Evolutionary conservation across 2,113 vertebrate genomes (phyloP), one percentile per base, ranked within the genome.

Genomic region (Dendrocopos noguchii): DNA sequence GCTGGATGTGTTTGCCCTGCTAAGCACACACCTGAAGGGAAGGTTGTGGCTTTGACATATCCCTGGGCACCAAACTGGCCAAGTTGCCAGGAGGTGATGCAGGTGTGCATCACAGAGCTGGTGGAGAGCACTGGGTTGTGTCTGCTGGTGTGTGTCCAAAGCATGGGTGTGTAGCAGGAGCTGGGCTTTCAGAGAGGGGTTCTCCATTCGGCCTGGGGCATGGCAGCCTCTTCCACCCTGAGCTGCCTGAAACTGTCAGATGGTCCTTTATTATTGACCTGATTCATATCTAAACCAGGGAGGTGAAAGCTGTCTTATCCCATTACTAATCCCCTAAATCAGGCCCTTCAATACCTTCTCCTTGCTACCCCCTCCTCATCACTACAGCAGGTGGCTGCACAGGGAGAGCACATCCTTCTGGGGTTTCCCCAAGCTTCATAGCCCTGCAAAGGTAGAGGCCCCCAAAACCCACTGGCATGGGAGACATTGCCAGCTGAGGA

Each of bases 261-360:
- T 77, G 89, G 81, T 78, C 66, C 21, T 87, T 84, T 96, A 88
- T 96, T 88, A 95, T 92, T 95, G 94, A 96, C 93, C 89, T 91
- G 89, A 93, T 96, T 96, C 93, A 95, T 93, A 93, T 89, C 95
- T 94, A 91, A 94, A 94, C 31, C 89, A 61, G 89, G 67, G 87
- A 95, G 93, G 95, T 95, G 96, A 96, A 96, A 95, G 94, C 95
- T 93, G 91, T 76, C 65, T 95, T 94, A 93, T 92, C 95, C 89
- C 87, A 87, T 95, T 96, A 94, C 84, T 94, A 96, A 96, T 92
- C 91, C 75, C 60, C 84, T 96, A 91, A 94, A 82, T 65, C 84
- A 57, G 75, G 27, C 84, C 89, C 42, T 87, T 73, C 87, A 24
- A 15, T 77, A 91, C 72, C 91, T 89, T 89, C 80, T 87, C 77